Base-by-base conservation (phyloP, 2,888 invertebrate species). In the Pycnomerus fuliginosus region DNA sequence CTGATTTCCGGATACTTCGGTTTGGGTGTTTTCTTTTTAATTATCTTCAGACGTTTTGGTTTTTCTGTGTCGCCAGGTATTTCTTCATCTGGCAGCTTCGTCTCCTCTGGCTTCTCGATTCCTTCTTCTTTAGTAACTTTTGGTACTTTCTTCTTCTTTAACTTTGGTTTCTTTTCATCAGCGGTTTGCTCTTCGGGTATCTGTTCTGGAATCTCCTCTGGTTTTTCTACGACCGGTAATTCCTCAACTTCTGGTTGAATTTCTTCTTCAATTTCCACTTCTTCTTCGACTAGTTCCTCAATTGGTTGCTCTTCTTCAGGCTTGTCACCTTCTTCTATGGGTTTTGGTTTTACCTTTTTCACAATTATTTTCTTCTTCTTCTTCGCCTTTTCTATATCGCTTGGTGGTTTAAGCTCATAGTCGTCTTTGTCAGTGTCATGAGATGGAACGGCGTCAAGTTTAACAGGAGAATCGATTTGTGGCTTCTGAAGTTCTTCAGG, bases 1-100 rank as follows among this genome's bases (percentile, higher is more conserved):
- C 65, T 62, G 11, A 70, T 56, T n/a, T 59, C 34, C 3, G 66
- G 59, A 17, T 49, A 51, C 24, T 64, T 54, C 40, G 64, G 14
- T 22, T 29, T 11, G 5, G 30, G 25, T 10, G 36, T 17, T 24
- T 56, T 12, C 46, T 36, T 59, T 60, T 61, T 25, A 35, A 35
- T 27, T 39, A 44, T 20, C 62, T 60, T 27, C 67, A 65, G 45
- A 70, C 71, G 39, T 72, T 70, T 1, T 27, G 30, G 38, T 31
- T 31, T 40, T 32, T 41, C 34, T 17, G 40, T 31, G 24, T 37
- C 28, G 24, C 44, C 25, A 16, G 17, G 23, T 35, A 42, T 16
- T 38, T 45, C 32, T 28, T 48, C 44, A 12, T 45, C 31, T n/a
- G 14, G 11, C 15, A 17, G 13, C 28, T 34, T 24, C 13, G 41